These are phyloP conservation scores for Miichthys miiuy DNA, from an alignment of 2,797 vertebrate species.

Conservation along the genomic window DNA sequence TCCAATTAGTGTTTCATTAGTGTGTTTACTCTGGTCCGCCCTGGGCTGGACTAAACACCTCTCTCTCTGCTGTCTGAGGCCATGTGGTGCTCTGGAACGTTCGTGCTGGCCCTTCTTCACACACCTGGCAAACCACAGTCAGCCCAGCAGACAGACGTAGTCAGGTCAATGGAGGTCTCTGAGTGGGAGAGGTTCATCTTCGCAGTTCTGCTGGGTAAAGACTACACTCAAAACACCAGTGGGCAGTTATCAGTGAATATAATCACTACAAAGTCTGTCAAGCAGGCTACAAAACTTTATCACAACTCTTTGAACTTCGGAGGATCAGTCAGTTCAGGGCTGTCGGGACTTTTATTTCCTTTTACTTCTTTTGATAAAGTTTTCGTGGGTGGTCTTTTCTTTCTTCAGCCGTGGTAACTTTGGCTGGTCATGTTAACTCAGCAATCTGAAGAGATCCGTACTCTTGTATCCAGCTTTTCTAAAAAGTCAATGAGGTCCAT, in stretches of 20 bases:
- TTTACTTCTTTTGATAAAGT: conserved; percentile 14
- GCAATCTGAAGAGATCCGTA: conserved; percentile 21
- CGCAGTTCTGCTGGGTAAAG: conserved; percentile 10
- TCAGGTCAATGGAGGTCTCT: conserved; percentile 25
- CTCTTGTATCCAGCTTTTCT: conserved; percentile 13
- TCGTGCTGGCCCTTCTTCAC: conserved; percentile 53
- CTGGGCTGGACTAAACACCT: conserved; percentile 39
- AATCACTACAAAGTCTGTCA: conserved; percentile 11
- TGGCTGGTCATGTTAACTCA: conserved; percentile 25
- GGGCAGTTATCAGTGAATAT: conserved; percentile 11
- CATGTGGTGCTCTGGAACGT: conserved; percentile 29
- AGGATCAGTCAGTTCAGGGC: background rate
- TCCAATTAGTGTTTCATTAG: conserved; percentile 77
- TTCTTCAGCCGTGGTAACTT: conserved; percentile 11
- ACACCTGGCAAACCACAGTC: conserved; percentile 49
- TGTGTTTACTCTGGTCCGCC: conserved; percentile 71
- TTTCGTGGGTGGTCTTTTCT: conserved; percentile 35
- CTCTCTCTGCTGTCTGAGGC: conserved; percentile 49
- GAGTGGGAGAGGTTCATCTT: conserved; percentile 34
- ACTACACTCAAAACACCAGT: background rate
- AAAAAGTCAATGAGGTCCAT: conserved; percentile 6
- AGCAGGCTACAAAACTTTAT: background rate
- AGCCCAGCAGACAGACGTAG: conserved; percentile 30
- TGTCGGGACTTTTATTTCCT: background rate
- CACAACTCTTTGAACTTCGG: conserved; percentile 1